Conservation (phyloP, 2,888 invertebrate species). For the Protonemura montana region DNA sequence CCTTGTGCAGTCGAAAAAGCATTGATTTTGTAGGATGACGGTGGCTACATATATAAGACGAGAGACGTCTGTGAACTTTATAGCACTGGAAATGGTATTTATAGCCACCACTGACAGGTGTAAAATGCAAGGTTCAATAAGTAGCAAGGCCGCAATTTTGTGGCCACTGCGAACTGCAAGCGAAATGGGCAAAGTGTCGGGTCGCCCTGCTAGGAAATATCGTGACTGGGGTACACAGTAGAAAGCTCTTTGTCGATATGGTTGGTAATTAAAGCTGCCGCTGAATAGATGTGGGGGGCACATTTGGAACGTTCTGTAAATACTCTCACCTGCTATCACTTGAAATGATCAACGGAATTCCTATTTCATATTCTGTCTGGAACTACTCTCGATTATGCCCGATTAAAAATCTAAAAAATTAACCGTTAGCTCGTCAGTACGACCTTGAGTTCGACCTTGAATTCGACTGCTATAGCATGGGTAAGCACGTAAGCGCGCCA, state of each 20-base stretch:
- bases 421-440: too few relatives aligned
- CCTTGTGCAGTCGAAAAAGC: background rate
- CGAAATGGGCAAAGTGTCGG: background rate
- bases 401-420: too few relatives aligned
- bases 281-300: too few relatives aligned
- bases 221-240: background rate
- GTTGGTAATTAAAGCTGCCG: background rate
- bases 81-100: background rate
- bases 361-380: too few relatives aligned
- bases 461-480: too few relatives aligned
- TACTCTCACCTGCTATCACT: too few relatives aligned
- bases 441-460: too few relatives aligned
- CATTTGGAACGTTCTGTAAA: too few relatives aligned
- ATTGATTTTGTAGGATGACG: background rate
- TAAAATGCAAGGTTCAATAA: background rate
- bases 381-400: too few relatives aligned
- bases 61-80: background rate
- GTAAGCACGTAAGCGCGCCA: too few relatives aligned
- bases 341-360: too few relatives aligned
- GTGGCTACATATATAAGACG: background rate
- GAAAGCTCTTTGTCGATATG: background rate
- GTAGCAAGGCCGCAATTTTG: background rate
- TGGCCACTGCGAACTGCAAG: background rate
- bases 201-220: background rate
- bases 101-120: background rate